phyloP scores from a whole-genome alignment of 2,113 vertebrate genomes.

The Bufo bufo region DNA sequence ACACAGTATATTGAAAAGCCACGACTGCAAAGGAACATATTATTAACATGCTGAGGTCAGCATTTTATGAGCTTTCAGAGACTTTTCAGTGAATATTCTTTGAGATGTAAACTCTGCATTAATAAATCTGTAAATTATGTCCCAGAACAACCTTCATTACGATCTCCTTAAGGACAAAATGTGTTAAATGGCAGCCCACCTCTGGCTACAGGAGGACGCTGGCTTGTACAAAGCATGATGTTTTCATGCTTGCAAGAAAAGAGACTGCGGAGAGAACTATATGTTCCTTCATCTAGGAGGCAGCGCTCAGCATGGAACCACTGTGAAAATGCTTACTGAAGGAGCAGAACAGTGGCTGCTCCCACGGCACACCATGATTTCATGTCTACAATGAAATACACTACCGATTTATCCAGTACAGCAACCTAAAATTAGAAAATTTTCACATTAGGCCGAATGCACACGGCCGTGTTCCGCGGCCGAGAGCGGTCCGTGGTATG shows the following conservation, averaged over 20 bases:
- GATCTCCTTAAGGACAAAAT: not conserved
- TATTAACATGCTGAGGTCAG: not conserved
- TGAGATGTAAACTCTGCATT: not conserved
- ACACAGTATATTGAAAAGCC: not conserved
- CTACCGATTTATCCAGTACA: no score
- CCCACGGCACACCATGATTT: not conserved
- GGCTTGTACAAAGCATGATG: not conserved
- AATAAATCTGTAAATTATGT: not conserved
- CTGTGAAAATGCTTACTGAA: not conserved
- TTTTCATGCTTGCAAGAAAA: not conserved
- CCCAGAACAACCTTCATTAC: not conserved
- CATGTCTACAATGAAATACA: not conserved
- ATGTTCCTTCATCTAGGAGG: constrained; percentile 21
- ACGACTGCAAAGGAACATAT: not conserved
- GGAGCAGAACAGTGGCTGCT: not conserved
- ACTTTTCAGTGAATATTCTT: not conserved
- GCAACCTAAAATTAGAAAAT: not conserved
- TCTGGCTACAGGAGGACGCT: not conserved
- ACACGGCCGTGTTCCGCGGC: no score
- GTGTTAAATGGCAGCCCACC: not conserved
- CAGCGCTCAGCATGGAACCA: not conserved
- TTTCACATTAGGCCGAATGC: no score
- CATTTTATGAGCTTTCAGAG: not conserved
- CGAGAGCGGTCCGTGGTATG: no score
- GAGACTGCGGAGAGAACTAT: constrained; percentile 19